Evolutionary conservation across 1,140 invertebrate genomes (phyloP), one percentile per base, ranked within the genome.

Genomic region (Drosophila micromelanica): DNA sequence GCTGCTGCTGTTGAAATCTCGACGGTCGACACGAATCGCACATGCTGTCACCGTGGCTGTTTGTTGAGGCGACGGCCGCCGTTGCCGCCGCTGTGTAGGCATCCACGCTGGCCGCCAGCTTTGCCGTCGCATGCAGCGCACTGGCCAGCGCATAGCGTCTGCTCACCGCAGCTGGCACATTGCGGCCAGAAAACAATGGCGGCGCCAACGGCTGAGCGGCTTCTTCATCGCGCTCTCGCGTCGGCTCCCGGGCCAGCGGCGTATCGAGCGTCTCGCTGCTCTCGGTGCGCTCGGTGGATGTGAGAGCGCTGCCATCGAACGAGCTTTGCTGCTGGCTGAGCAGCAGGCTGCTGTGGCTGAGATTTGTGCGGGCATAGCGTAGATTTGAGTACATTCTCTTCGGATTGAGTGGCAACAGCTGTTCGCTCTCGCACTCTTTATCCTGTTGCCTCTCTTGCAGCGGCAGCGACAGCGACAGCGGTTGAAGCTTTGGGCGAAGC

Each of bases 311-410:
- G 77, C 62, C 60, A 46, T 91, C 90, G 45, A 87, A 90, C 11
- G 82, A 75, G 67, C 69, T 84, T 51, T 91, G 82, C 59, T 82
- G 82, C 17, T 87, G 85, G 57, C 72, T 87, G 42, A 91, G 60
- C 65, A 91, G 67, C 46, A 91, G 76, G 59, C 75, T 91, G 77
- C 81, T 91, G 55, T 91, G 90, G 55, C 90, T 91, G 67, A 91
- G 68, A 73, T 91, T 90, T 64, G 80, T 79, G 57, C 86, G 76
- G 42, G 90, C 80, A 73, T 90, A 91, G 12, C 86, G 75, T 17
- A 91, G 51, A 37, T 72, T 90, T 48, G 80, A 78, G 68, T 84
- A 84, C 62, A 78, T 77, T 23, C 48, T 48, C 17, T 15, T 13
- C 35, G 32, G 27, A 15, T 42, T 45, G 30, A 52, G 48, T 7